Evolutionary conservation across 2,888 invertebrate genomes (phyloP), one percentile per base, ranked within the genome.

Genomic region (Oxystoma pomonae): DNA sequence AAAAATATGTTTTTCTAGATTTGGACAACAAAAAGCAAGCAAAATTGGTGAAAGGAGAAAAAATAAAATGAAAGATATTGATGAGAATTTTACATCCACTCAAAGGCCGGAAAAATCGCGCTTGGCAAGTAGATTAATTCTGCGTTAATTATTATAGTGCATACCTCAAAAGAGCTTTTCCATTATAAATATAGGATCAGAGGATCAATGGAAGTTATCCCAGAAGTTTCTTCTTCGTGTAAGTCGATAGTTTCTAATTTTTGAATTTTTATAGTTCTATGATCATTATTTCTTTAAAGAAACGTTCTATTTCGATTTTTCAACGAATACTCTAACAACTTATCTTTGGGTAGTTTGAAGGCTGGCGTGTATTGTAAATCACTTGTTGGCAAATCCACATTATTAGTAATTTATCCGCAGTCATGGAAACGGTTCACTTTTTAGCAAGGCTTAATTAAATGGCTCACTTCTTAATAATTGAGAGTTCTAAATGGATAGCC

Each of bases 351-450:
- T 64, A 98, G 81, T 74, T 89, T 88, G 78, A 97, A 98, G 0
- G 98, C 94, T 0, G 97, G 98, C 65, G 96, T 89, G 72, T 90
- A 91, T 64, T 87, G 84, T 17, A 91, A 83, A 16, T 85, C 80
- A 0, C 91, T 87, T 1, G 90, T 92, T 0, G 95, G 94, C 59
- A 98, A 83, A 74, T 91, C 90, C 2, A 91, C 93, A 84, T 98
- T 98, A 75, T 92, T 95, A 0, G 96, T 96, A 59, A 98, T 88
- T 75, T 86, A 96, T 0, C 97, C 97, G 51, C 92, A 92, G 0
- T 97, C 98, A 0, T 98, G 98, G 72, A 96, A 91, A 76, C 98
- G 96, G 76, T 98, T 98, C 0, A 98, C n/a, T n/a, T n/a, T n/a
- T n/a, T n/a, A n/a, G n/a, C n/a, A n/a, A n/a, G n/a, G n/a, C n/a